Conservation (phyloP, 2,797 vertebrate species). For the Acrossocheilus wenchowensis region DNA sequence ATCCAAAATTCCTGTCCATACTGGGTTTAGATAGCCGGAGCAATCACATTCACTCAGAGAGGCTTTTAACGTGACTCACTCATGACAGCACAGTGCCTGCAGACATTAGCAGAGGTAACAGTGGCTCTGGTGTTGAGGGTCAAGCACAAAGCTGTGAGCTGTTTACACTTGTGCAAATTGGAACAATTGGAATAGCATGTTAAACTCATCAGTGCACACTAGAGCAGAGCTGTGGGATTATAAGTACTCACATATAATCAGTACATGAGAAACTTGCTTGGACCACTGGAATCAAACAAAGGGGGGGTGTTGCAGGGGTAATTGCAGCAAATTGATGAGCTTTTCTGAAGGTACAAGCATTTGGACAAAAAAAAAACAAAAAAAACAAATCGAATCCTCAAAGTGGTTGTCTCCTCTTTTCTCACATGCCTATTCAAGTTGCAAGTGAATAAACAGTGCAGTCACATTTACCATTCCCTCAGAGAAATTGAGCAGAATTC, state of each 20-base stretch:
- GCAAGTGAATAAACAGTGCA: background rate
- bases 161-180: background rate
- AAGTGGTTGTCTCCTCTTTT: background rate
- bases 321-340: background rate
- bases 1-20: slow-evolving; percentile 54
- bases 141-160: background rate
- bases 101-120: slow-evolving; percentile 43
- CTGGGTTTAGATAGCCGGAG: slow-evolving; percentile 36
- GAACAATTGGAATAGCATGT: background rate
- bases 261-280: background rate
- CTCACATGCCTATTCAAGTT: background rate
- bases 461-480: background rate
- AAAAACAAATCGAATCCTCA: background rate
- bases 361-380: background rate
- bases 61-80: slow-evolving; percentile 51
- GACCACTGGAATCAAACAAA: background rate
- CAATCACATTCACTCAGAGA: slow-evolving; percentile 45
- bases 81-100: slow-evolving; percentile 45
- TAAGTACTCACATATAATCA: background rate
- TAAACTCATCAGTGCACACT: slow-evolving; percentile 18
- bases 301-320: background rate
- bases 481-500: background rate
- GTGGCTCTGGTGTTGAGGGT: background rate
- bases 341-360: background rate
- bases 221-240: background rate